A percentile compares a stretch with the other conserved stretches of the same genome.
phyloP scores from a whole-genome alignment of 2,113 vertebrate species.

The Leucoraja erinaceus region DNA sequence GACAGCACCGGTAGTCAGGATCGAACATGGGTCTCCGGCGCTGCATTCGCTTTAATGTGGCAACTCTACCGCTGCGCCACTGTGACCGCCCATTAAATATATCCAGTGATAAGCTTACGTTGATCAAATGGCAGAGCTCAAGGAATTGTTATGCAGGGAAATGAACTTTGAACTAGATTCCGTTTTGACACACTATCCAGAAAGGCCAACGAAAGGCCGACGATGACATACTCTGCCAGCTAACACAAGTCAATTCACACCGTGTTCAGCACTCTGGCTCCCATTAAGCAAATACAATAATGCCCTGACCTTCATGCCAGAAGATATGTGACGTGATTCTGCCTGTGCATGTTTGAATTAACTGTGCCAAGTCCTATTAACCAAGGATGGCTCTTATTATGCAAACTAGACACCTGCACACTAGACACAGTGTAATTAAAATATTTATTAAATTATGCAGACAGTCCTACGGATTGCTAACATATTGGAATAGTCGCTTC shows the following conservation, averaged over 20 bases:
- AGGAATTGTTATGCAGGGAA: neutral
- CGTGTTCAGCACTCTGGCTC: neutral
- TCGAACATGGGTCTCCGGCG: no score
- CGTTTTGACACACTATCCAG: neutral
- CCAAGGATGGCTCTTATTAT: conserved; percentile 2
- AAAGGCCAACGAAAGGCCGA: neutral
- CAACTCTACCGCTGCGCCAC: no score
- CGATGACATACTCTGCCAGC: no score
- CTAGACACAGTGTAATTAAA: conserved; percentile 34
- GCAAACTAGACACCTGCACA: neutral
- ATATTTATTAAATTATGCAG: conserved; percentile 11
- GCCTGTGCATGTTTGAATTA: conserved; percentile 15
- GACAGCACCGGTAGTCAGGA: no score
- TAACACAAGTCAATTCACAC: conserved; percentile 31
- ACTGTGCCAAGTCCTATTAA: conserved; percentile 9
- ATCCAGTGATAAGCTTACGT: neutral
- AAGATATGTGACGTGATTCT: neutral
- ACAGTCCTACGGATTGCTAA: neutral
- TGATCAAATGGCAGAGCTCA: neutral
- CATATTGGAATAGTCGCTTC: conserved; percentile 40
- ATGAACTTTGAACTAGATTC: conserved; percentile 5
- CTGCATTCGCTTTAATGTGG: no score
- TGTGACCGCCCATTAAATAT: no score
- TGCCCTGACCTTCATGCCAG: conserved; percentile 10
- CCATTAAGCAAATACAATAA: conserved; percentile 28